Conservation (phyloP, 2,888 invertebrate species). For the Liodrosophila aerea region DNA sequence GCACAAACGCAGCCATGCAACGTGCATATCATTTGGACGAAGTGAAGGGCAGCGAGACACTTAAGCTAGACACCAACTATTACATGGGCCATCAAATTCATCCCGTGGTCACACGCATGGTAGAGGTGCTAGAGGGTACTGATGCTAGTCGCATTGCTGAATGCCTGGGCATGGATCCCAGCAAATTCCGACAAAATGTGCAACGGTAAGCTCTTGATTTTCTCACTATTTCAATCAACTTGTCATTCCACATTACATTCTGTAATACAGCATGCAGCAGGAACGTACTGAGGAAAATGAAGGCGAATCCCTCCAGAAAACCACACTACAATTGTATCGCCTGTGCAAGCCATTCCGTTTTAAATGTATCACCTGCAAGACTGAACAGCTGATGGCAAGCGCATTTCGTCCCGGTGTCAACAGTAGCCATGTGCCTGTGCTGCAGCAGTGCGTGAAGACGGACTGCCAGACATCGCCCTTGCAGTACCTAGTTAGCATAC, state of each 20-base stretch:
- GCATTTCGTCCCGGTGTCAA: conserved; percentile 84
- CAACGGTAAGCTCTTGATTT: conserved; percentile 71
- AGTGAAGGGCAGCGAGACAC: conserved; percentile 86
- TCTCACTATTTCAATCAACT: not conserved
- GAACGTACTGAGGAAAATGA: conserved; percentile 82
- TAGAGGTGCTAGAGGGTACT: conserved; percentile 97
- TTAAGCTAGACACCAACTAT: conserved; percentile 93
- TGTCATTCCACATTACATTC: not conserved
- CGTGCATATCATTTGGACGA: conserved; percentile 97
- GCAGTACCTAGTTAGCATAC: conserved; percentile 87
- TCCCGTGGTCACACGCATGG: conserved; percentile 96
- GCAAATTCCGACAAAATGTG: conserved; percentile 81
- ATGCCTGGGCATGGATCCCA: conserved; percentile 89
- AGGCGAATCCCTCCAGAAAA: conserved; percentile 79
- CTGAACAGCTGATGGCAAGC: conserved; percentile 84
- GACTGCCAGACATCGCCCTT: conserved; percentile 87
- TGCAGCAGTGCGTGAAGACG: conserved; percentile 88
- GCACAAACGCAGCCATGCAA: conserved; percentile 90
- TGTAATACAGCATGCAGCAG: conserved; percentile 74
- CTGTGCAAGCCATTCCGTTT: conserved; percentile 87
- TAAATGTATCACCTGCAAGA: conserved; percentile 85
- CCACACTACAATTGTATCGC: conserved; percentile 84
- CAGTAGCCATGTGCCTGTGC: conserved; percentile 75
- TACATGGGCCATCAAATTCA: conserved; percentile 97
- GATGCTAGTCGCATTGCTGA: conserved; percentile 95